Base-by-base conservation (phyloP, 2,797 vertebrate species). In the Ceryle rudis region DNA sequence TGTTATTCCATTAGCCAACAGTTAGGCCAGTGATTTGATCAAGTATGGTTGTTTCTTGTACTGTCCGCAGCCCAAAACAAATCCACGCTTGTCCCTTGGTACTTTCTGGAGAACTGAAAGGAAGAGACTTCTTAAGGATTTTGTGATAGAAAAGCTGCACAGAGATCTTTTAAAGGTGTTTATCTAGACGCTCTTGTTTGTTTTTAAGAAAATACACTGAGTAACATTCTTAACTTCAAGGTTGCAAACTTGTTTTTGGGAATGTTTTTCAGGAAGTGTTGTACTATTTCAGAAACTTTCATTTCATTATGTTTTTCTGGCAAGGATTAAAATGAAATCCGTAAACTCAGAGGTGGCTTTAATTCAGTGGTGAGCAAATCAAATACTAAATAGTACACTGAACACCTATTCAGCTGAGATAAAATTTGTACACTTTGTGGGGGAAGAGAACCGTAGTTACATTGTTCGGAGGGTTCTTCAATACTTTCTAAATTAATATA, bases 111-210 rank as follows among this genome's bases (percentile, higher is more conserved):
- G 92, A 96, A 92, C 91, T 96, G 93, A 95, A 96, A 96, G 93
- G 95, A 97, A 97, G 95, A 96, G 94, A 93, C 96, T 96, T 95
- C 91, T 95, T 96, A 95, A 95, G 91, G 93, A 93, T 96, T 95
- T 95, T 96, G 93, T 94, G 95, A 95, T 95, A 95, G 93, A 95
- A 87, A 92, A 94, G 92, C 95, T 97, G 93, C 84, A 95, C 94
- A 95, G 89, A 97, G 93, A 91, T 95, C 93, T 96, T 95, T 94
- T 96, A 95, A 97, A 96, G 91, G 95, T 94, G 92, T 95, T 95
- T 93, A 85, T 96, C 95, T 96, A 97, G 94, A 94, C 14, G 88
- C 93, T 96, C 96, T 96, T 95, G 79, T 95, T 92, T 94, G 94
- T 96, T 97, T 97, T 95, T 97, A 94, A 96, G 92, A 89, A 92